Base-by-base conservation (phyloP, 2,888 invertebrate genomes). In the Xanthorhoe spadicearia region DNA sequence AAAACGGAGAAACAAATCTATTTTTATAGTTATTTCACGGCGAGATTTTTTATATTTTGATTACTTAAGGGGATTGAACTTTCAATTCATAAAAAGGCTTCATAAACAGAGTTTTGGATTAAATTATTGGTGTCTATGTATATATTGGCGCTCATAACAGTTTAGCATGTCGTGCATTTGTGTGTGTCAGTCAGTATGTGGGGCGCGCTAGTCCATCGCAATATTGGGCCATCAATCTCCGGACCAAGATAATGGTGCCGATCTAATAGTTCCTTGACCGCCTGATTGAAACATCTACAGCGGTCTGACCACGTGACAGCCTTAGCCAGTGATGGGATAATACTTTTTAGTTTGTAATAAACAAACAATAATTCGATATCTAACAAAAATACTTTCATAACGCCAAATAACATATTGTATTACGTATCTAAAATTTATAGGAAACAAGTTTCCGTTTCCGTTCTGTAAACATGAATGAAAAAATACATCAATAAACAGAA, bases 161-260 rank as follows among this genome's bases (percentile, higher is more conserved):
- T 59, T 59, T 50, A 63, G 66, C 65, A 63, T 50, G 65, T 62
- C 48, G 66, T 62, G 64, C 64, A 63, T 68, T 68, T 73, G 76
- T 76, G 73, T 73, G 62, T 69, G 66, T 74, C 62, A 56, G 73
- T 76, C 55, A 57, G 57, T 71, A 73, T 71, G 66, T 72, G 64
- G 78, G 77, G 74, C 75, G 74, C 82, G 80, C 74, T 73, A 83
- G 80, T 81, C 83, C 81, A 85, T 86, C 83, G 84, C 82, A 83
- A 86, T 88, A 89, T 89, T 85, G 83, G 84, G 78, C 78, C 85
- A 90, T 89, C 88, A 88, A 90, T 89, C 89, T 87, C 84, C 79
- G 72, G 75, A 81, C 78, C 79, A 85, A 88, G 87, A 89, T 88
- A 90, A 88, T 87, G 83, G 83, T 82, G 82, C 73, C 78, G 82